Base-by-base conservation (phyloP, 1,140 invertebrate genomes). In the Pseudomyrmex pallidus region DNA sequence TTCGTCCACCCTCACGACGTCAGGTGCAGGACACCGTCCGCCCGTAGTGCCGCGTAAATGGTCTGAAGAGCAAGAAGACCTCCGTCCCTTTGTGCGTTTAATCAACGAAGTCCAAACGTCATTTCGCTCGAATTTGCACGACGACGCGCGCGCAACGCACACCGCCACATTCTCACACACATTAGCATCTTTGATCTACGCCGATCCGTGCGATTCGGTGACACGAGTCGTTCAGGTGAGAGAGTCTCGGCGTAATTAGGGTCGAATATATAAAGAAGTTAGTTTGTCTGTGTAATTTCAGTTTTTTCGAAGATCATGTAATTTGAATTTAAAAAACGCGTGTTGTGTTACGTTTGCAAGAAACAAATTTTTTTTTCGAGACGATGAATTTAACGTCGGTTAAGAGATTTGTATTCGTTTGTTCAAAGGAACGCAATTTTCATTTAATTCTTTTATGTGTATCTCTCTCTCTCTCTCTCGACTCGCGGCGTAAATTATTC, bases 31-130 rank as follows among this genome's bases (percentile, higher is more conserved):
- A 78, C 76, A 87, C 86, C 87, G 67, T 57, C 35, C 35, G 72
- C 83, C 67, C 85, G 87, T 76, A 85, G 83, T 90, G 67, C 59
- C 86, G 85, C 89, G 54, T 87, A 90, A 91, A 91, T 85, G 82
- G 77, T 61, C 87, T 84, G 80, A 86, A 63, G 63, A 90, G 87
- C 88, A 77, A 86, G 88, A 89, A 63, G 78, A 87, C 87, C 35
- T 66, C 82, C 83, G 66, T 91, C 89, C 67, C 59, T 87, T 70
- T 88, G 83, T 86, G 92, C 90, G 86, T 93, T 93, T 93, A 93
- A 93, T 93, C 90, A 93, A 90, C 91, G 82, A 88, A 88, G 87
- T 89, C 88, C 87, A 91, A 92, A 92, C 89, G 89, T 87, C 87
- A 82, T 86, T 85, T 85, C 70, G 78, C 72, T 52, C 57, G 64